Base-by-base conservation (phyloP, 2,797 vertebrate genomes). In the Esox masquinongy region DNA sequence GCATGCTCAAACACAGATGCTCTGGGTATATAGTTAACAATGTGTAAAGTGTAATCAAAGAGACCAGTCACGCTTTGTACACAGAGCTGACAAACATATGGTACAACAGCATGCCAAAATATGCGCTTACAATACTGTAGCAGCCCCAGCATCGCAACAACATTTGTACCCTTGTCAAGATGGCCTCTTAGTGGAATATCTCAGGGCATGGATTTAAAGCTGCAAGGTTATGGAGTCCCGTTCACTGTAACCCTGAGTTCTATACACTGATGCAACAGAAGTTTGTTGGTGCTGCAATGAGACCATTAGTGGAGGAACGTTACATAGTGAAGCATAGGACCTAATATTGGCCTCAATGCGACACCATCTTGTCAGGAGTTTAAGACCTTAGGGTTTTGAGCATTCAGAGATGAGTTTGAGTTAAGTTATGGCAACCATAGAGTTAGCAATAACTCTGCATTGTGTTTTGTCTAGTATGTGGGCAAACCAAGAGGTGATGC, bases 31-130 rank as follows among this genome's bases (percentile, higher is more conserved):
- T 50, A 51, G 76, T 86, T 88, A 89, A 90, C 90, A 86, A 81
- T 26, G 85, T 90, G 88, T 83, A 85, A 87, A 88, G 81, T 85
- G 87, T 89, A 87, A 91, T 91, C 86, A 90, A 86, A 83, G 83
- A 76, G 80, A 83, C 78, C 84, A 84, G 84, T 84, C 87, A 84
- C 84, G 84, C 85, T 79, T 85, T 82, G 79, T 75, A 83, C 86
- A 83, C 77, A 76, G 82, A 83, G 84, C 87, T 87, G 87, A 78
- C 87, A 87, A 88, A 83, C 91, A 92, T 90, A 91, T 90, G 90
- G 86, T 78, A 76, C 73, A 74, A 82, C 90, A 90, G 89, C 88
- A 80, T 66, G 84, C 61, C 77, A 67, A 53, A 68, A 31, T 66
- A 82, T 85, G 87, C 82, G 78, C 74, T 74, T 84, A 12, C 49